A percentile compares a stretch with the other conserved stretches of the same genome.
Evolutionary conservation across 2,113 vertebrate genomes (phyloP).

Genomic region (rat (Rattus norvegicus)): DNA sequence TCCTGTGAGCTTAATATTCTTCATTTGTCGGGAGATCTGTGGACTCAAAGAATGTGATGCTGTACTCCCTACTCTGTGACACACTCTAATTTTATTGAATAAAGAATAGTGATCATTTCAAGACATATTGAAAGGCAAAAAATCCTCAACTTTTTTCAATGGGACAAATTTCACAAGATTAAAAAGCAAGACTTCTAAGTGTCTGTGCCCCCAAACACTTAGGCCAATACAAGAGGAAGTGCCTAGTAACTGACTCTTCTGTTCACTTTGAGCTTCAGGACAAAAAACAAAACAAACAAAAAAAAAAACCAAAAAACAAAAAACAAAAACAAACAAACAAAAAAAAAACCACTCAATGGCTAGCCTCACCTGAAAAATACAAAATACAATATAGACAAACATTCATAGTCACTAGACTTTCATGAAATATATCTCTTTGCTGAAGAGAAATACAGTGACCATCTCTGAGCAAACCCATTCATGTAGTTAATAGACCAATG

Average conservation of each 20-base stretch:
- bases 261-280: no score
- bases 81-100: not conserved
- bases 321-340: no score
- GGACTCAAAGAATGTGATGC: not conserved
- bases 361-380: not conserved
- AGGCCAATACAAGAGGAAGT: not conserved
- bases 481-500: not conserved
- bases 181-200: not conserved
- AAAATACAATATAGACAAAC: slow-evolving; percentile 5
- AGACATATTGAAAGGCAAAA: not conserved
- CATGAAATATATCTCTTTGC: not conserved
- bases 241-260: no score
- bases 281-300: no score
- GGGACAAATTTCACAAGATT: not conserved
- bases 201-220: not conserved
- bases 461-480: not conserved
- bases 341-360: not conserved
- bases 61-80: not conserved
- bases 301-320: no score
- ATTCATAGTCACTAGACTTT: not conserved
- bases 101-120: not conserved
- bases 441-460: not conserved
- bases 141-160: not conserved
- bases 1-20: not conserved
- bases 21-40: not conserved